Conservation (phyloP, 1,140 invertebrate genomes). For the Sitophilus oryzae region DNA sequence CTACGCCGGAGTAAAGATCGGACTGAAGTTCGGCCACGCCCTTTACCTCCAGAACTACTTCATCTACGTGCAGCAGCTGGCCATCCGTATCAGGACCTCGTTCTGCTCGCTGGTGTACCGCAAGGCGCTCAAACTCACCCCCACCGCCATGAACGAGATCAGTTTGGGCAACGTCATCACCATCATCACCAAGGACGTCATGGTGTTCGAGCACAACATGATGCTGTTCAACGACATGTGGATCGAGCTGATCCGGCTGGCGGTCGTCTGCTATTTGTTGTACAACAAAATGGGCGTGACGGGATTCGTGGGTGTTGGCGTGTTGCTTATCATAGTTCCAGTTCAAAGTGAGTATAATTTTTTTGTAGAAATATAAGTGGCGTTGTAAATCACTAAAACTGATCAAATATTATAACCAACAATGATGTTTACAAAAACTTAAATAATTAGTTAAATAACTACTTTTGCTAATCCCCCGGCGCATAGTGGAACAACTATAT, state of each 20-base stretch:
- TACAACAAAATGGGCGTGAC: constrained; percentile 66
- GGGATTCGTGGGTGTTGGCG: constrained; percentile 67
- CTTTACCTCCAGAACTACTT: constrained; percentile 63
- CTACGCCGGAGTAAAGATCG: constrained; percentile 25
- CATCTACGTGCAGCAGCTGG: constrained; percentile 63
- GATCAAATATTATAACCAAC: too few species aligned
- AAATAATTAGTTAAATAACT: too few species aligned
- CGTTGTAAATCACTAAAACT: too few species aligned
- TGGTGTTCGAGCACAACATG: constrained; percentile 61
- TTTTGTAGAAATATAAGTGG: too few species aligned
- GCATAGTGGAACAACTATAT: too few species aligned
- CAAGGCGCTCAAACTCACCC: constrained; percentile 65
- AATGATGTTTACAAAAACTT: too few species aligned
- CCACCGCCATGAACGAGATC: constrained; percentile 66
- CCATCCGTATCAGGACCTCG: constrained; percentile 73
- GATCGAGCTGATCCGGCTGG: constrained; percentile 73
- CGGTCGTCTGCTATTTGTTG: constrained; percentile 69
- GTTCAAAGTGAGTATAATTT: constrained; percentile 59
- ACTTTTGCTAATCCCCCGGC: too few species aligned
- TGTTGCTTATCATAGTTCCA: constrained; percentile 75
- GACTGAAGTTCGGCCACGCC: constrained; percentile 16
- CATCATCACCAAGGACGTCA: constrained; percentile 83
- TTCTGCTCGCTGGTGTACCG: constrained; percentile 75
- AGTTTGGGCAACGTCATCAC: constrained; percentile 81
- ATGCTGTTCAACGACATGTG: constrained; percentile 69